Evolutionary conservation across 2,113 vertebrate genomes (phyloP).

Genomic region (Tenebrosternarchus preto): DNA sequence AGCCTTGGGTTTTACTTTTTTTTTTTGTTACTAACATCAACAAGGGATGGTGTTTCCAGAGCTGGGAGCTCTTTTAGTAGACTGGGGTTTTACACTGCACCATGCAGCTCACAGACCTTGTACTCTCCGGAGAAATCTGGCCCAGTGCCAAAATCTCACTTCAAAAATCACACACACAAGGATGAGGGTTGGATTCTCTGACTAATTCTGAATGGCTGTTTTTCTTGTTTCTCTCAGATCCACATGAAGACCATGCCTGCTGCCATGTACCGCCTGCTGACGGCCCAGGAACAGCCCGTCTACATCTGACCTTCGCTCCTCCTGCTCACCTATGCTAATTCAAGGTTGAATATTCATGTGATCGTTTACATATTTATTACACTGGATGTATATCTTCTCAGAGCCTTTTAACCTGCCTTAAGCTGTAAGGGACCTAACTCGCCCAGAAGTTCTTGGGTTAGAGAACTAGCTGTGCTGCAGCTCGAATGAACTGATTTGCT

Average conservation of each 20-base stretch:
- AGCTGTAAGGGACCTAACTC: conserved; percentile 59
- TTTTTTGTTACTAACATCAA: too few relatives aligned
- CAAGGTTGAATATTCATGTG: conserved; percentile 20
- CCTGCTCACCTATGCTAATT: neutral
- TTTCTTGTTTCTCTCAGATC: conserved; percentile 75
- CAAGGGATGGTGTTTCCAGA: too few relatives aligned
- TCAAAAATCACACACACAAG: neutral
- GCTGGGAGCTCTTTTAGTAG: too few relatives aligned
- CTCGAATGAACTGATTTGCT: neutral
- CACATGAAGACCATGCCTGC: conserved; percentile 99
- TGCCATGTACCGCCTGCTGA: conserved; percentile 97
- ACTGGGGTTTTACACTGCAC: too few relatives aligned
- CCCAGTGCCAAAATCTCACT: too few relatives aligned
- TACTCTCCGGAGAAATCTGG: neutral
- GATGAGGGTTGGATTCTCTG: neutral
- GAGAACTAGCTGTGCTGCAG: neutral
- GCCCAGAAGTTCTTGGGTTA: neutral
- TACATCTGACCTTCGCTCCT: conserved; percentile 82
- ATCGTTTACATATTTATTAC: conserved; percentile 43
- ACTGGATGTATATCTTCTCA: conserved; percentile 26
- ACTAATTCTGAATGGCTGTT: neutral
- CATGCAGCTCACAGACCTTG: too few relatives aligned
- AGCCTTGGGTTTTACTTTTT: too few relatives aligned
- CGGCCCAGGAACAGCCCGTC: conserved; percentile 93
- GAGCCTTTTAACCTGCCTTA: conserved; percentile 69